Conservation (phyloP, 1,140 invertebrate genomes). For the Drosophila azteca region DNA sequence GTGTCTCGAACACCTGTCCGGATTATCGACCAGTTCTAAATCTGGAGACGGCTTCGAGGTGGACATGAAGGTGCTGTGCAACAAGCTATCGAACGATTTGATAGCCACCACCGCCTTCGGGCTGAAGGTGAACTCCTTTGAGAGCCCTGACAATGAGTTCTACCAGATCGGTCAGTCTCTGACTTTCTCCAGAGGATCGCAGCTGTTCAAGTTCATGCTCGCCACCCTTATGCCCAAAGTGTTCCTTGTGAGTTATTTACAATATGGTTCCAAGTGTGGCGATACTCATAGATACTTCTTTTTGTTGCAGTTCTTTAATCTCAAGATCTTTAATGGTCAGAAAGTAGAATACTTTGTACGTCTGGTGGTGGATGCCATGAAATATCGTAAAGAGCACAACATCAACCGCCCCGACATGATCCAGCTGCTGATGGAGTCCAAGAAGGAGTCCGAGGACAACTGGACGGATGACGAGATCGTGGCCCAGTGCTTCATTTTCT, state of each 20-base stretch:
- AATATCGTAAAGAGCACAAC: constrained; percentile 74
- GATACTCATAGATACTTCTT: too few species aligned
- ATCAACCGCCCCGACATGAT: constrained; percentile 84
- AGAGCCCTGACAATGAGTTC: constrained; percentile 84
- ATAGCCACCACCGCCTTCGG: constrained; percentile 85
- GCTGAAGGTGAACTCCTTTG: constrained; percentile 84
- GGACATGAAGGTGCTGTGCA: constrained; percentile 84
- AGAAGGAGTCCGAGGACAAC: constrained; percentile 66
- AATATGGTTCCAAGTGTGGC: neutral
- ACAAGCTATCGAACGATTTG: constrained; percentile 84
- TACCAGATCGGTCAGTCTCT: constrained; percentile 83
- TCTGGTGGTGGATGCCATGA: constrained; percentile 82
- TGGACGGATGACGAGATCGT: constrained; percentile 85
- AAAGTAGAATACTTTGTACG: constrained; percentile 67
- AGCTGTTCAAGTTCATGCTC: constrained; percentile 66
- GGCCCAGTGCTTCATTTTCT: constrained; percentile 84
- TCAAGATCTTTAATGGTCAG: constrained; percentile 57
- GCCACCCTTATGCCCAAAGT: constrained; percentile 36
- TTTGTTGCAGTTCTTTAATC: constrained; percentile 36
- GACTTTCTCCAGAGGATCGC: constrained; percentile 69
- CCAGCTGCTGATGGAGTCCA: constrained; percentile 83
- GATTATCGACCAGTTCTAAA: neutral
- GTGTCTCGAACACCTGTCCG: constrained; percentile 53
- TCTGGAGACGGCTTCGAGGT: constrained; percentile 67
- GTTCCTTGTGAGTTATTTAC: constrained; percentile 37